Percentiles rank a stretch among this genome's conserved stretches.
These are phyloP conservation scores for Mastacembelus armatus DNA, from an alignment of 2,797 vertebrate genomes.

Conservation along the genomic window DNA sequence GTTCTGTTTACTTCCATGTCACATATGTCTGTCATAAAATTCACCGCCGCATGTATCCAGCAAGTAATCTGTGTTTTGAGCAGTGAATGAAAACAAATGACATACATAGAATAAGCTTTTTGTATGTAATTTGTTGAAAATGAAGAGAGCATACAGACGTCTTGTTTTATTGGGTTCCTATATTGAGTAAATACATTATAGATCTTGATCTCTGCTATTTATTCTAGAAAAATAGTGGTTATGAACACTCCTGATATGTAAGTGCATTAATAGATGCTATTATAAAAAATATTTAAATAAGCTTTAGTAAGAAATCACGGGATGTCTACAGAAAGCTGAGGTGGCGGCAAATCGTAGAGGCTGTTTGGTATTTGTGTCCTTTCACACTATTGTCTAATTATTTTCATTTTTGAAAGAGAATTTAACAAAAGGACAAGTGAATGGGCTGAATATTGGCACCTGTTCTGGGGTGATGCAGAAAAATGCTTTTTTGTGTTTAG, in stretches of 20 bases:
- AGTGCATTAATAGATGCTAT: constrained; percentile 39
- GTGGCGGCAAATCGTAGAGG: constrained; percentile 41
- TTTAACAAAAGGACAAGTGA: constrained; percentile 12
- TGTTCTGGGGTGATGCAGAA: constrained; percentile 28
- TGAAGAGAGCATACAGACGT: constrained; percentile 12
- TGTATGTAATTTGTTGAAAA: constrained; percentile 31
- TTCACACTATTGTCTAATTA: constrained; percentile 32
- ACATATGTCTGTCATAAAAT: constrained; percentile 8
- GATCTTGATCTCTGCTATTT: constrained; percentile 33
- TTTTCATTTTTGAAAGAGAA: constrained; percentile 13
- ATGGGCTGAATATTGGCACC: constrained; percentile 8
- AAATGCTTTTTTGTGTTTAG: constrained; percentile 37
- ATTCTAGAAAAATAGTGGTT: constrained; percentile 19
- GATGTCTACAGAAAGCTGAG: constrained; percentile 4
- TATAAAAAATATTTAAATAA: constrained; percentile 26
- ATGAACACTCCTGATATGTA: constrained; percentile 15
- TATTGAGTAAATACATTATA: constrained; percentile 20
- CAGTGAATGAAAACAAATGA: constrained; percentile 17
- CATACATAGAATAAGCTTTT: constrained; percentile 4
- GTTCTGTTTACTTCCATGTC: constrained; percentile 12
- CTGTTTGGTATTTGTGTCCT: constrained; percentile 40
- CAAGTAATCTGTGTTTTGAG: constrained; percentile 11
- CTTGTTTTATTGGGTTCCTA: constrained; percentile 20
- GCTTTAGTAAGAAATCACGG: constrained; percentile 1
- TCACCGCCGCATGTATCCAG: constrained; percentile 24